A percentile compares a stretch with the other conserved stretches of the same genome.
phyloP scores from a whole-genome alignment of 2,113 vertebrate genomes.

The Gorsachius goisagi region DNA sequence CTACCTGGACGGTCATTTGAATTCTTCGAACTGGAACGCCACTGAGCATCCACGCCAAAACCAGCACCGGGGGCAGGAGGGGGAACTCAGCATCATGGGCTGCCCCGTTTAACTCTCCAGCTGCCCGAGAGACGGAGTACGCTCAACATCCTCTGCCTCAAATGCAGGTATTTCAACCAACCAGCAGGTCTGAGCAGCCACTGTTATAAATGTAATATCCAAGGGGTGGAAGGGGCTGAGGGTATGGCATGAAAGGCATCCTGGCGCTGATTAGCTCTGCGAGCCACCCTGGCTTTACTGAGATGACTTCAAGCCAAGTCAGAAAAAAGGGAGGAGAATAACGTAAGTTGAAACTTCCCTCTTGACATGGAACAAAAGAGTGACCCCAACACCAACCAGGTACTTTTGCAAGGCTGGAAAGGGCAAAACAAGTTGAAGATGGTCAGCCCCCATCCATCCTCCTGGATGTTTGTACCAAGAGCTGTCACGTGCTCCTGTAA shows the following conservation, averaged over 20 bases:
- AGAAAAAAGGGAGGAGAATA: background rate
- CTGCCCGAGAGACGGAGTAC: background rate
- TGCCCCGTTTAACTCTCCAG: background rate
- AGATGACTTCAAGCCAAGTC: background rate
- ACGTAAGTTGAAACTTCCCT: background rate
- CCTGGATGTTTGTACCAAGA: background rate
- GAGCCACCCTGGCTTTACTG: background rate
- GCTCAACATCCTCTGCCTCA: background rate
- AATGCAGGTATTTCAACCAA: background rate
- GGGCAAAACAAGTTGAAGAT: background rate
- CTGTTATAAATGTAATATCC: background rate
- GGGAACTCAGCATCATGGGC: background rate
- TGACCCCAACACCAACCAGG: background rate
- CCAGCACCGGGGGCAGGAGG: background rate
- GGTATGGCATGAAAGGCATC: background rate
- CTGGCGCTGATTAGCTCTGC: background rate
- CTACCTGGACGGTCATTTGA: conserved; percentile 44
- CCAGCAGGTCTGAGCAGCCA: background rate
- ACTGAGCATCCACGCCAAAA: background rate
- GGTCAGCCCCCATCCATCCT: background rate
- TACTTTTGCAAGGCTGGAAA: background rate
- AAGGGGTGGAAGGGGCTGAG: background rate
- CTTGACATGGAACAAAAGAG: background rate
- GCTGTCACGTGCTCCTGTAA: background rate
- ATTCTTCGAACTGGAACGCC: conserved; percentile 31